These are phyloP conservation scores for Ochlodes sylvanus DNA, from an alignment of 2,888 invertebrate genomes.

Conservation along the genomic window DNA sequence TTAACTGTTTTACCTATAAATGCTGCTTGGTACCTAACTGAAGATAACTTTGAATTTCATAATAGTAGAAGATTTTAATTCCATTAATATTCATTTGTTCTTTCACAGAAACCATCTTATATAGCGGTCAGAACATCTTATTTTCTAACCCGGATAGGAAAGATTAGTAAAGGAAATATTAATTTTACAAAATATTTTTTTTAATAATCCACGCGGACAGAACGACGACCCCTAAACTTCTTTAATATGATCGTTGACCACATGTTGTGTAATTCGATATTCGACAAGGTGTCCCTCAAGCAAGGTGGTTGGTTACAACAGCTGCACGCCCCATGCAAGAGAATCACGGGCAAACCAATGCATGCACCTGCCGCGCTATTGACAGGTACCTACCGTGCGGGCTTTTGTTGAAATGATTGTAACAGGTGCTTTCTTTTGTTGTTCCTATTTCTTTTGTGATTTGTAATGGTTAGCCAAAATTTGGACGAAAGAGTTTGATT, in stretches of 20 bases:
- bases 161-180: neutral
- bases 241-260: constrained; percentile 39
- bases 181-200: neutral
- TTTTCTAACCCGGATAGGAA: neutral
- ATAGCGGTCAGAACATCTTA: no score
- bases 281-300: constrained; percentile 61
- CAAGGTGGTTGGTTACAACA: constrained; percentile 71
- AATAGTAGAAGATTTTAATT: no score
- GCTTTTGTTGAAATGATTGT: neutral
- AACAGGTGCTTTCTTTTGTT: constrained; percentile 9
- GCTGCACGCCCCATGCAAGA: constrained; percentile 59
- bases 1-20: neutral
- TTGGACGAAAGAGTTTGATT: no score
- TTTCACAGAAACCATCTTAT: no score
- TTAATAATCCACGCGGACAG: neutral
- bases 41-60: no score
- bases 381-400: constrained; percentile 38
- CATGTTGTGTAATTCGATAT: constrained; percentile 54
- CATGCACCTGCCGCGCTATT: constrained; percentile 62
- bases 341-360: constrained; percentile 73
- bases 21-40: neutral
- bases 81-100: no score
- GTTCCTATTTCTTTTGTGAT: neutral
- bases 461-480: no score
- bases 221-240: constrained; percentile 16